Evolutionary conservation across 1,140 invertebrate species (phyloP).

Genomic region (Drosophila kohkoa): DNA sequence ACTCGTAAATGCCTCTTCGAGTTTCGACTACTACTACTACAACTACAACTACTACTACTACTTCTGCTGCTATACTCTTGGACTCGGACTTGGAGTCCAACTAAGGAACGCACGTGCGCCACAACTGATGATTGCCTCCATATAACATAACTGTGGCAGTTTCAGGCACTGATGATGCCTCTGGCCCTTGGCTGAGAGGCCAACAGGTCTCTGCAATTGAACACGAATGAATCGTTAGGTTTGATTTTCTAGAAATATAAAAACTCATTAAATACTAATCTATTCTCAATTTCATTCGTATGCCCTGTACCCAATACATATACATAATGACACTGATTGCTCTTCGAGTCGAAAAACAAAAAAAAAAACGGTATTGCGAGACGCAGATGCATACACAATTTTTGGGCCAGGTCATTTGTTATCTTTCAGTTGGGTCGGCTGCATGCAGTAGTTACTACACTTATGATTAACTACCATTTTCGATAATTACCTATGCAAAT

Average conservation of each 20-base stretch:
- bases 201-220: conserved; percentile 56
- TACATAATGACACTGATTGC: conserved; percentile 67
- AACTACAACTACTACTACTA: no score
- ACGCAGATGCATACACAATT: conserved; percentile 22
- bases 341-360: conserved; percentile 6
- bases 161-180: conserved; percentile 56
- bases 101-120: conserved; percentile 49
- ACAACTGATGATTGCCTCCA: conserved; percentile 30
- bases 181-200: conserved; percentile 41
- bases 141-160: conserved; percentile 30
- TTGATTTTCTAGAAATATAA: conserved; percentile 61
- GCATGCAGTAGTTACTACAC: conserved; percentile 4
- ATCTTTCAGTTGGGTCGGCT: conserved; percentile 9
- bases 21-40: conserved; percentile 21
- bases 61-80: no score
- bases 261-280: conserved; percentile 84
- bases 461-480: conserved; percentile 6
- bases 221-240: conserved; percentile 70
- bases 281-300: conserved; percentile 80
- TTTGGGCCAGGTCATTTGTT: conserved; percentile 43
- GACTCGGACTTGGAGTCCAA: neutral
- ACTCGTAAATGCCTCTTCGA: conserved; percentile 42
- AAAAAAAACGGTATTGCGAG: neutral
- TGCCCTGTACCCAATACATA: conserved; percentile 10
- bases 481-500: conserved; percentile 18